Evolutionary conservation across 2,113 vertebrate species (phyloP).

Genomic region (Gymnorhina tibicen): DNA sequence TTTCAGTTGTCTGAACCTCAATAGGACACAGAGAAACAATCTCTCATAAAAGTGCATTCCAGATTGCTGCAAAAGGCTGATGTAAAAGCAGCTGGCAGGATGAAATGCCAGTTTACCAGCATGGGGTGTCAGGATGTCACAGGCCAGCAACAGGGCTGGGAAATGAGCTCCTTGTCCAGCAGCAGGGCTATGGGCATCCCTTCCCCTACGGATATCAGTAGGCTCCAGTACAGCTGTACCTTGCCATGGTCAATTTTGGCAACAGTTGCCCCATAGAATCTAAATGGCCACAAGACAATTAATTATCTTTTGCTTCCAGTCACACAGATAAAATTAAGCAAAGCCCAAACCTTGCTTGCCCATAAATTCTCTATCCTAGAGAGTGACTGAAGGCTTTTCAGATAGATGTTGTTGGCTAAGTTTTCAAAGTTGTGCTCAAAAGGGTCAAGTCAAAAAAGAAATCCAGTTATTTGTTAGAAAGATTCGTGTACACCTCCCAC

Average conservation of each 20-base stretch:
- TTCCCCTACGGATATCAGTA: background rate
- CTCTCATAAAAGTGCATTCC: background rate
- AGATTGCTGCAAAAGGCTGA: background rate
- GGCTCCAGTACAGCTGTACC: background rate
- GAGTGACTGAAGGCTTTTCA: conserved; percentile 19
- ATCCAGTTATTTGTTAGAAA: conserved; percentile 13
- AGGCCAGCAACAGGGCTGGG: background rate
- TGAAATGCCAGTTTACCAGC: background rate
- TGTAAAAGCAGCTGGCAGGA: background rate
- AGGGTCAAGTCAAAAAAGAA: conserved; percentile 11
- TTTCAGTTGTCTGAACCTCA: background rate
- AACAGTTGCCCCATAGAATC: background rate
- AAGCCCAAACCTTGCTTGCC: background rate
- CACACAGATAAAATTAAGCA: background rate
- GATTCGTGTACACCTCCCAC: background rate
- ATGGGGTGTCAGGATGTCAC: background rate
- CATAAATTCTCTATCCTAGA: background rate
- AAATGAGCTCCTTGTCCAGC: background rate
- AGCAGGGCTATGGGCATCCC: background rate
- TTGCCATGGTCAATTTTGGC: background rate
- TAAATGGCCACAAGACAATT: background rate
- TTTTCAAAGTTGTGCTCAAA: conserved; percentile 14
- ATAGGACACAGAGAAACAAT: background rate
- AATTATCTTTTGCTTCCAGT: background rate
- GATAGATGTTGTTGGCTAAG: background rate